These are phyloP conservation scores for Canis aureus DNA, from an alignment of 2,113 vertebrate species.

Conservation along the genomic window DNA sequence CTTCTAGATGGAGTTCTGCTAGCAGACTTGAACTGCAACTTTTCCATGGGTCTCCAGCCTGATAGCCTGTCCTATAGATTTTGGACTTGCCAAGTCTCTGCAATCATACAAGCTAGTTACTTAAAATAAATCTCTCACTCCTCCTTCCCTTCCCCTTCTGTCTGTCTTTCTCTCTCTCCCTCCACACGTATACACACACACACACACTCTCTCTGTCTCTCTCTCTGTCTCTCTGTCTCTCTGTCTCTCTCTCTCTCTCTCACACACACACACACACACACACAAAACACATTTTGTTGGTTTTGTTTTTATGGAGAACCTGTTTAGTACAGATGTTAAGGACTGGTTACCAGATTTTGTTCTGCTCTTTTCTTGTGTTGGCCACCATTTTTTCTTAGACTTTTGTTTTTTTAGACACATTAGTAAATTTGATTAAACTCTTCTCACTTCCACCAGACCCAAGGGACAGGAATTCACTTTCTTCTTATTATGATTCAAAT, in stretches of 20 bases:
- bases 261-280: neutral
- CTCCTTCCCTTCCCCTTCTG: neutral
- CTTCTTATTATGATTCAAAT: neutral
- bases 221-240: neutral
- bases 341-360: neutral
- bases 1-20: neutral
- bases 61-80: neutral
- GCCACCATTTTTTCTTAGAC: neutral
- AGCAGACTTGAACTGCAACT: neutral
- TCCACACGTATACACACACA: neutral
- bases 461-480: neutral
- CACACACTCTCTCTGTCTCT: neutral
- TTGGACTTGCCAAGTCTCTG: neutral
- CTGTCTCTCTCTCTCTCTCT: too few species aligned
- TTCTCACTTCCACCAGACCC: neutral
- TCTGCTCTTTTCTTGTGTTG: neutral
- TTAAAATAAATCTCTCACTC: neutral
- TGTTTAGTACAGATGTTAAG: neutral
- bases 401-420: neutral
- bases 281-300: neutral
- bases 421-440: conserved; percentile 4
- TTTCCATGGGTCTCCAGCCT: neutral
- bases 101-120: neutral
- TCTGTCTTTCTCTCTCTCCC: neutral
- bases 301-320: neutral